Percentiles rank a stretch among this genome's conserved stretches.
Conservation (phyloP, 2,888 invertebrate genomes). For the Lochmaea capreae region DNA sequence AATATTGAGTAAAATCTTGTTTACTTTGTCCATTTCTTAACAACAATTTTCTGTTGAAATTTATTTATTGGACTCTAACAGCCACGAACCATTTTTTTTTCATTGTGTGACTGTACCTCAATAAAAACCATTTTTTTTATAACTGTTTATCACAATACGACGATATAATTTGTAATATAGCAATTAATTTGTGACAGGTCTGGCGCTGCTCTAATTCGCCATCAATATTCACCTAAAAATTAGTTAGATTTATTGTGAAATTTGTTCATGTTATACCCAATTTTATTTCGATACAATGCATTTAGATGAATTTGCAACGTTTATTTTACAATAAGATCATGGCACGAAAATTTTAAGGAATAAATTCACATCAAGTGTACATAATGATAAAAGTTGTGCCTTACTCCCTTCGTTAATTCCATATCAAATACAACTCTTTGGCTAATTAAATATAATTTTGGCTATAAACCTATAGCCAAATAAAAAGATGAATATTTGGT, state of each 20-base stretch:
- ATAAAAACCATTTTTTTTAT: constrained; percentile 25
- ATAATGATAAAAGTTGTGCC: no score
- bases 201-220: background rate
- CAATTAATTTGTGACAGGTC: background rate
- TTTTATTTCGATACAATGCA: no score
- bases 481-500: no score
- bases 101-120: background rate
- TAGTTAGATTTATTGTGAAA: background rate
- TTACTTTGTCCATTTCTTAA: background rate
- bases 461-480: no score
- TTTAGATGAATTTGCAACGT: no score
- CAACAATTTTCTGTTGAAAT: background rate
- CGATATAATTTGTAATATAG: constrained; percentile 12
- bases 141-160: constrained; percentile 15
- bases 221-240: no score
- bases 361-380: no score
- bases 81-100: background rate
- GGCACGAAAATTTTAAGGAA: no score
- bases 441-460: no score
- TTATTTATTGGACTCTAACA: background rate
- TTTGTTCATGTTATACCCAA: constrained; percentile 4
- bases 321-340: no score
- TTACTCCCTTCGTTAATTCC: no score
- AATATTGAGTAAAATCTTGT: background rate
- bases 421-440: no score